phyloP scores from a whole-genome alignment of 1,140 invertebrate species.

The Aphis gossypii region DNA sequence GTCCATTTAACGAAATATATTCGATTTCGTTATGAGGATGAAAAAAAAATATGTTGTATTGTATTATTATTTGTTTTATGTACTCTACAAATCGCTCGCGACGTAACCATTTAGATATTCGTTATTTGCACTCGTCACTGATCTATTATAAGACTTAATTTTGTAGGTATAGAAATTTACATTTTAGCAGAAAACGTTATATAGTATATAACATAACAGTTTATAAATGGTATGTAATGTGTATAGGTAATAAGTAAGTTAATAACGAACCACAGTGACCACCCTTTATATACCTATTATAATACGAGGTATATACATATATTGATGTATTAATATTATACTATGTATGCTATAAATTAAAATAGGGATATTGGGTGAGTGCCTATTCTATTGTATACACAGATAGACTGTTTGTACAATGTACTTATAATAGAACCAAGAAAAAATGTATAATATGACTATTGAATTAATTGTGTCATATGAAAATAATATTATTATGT shows the following conservation, averaged over 20 bases:
- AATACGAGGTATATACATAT: too few species aligned
- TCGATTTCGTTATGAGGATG: background rate
- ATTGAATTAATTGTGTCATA: background rate
- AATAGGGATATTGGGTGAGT: too few species aligned
- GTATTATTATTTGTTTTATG: background rate
- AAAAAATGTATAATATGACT: background rate
- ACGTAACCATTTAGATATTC: background rate
- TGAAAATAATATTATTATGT: background rate
- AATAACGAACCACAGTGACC: background rate
- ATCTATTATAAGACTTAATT: background rate
- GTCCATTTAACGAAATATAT: background rate
- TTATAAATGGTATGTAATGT: background rate
- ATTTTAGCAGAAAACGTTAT: background rate
- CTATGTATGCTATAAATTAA: too few species aligned
- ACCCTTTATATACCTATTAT: background rate
- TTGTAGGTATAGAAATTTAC: background rate
- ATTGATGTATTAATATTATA: too few species aligned
- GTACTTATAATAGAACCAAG: background rate
- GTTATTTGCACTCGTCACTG: background rate
- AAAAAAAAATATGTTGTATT: background rate
- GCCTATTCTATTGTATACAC: too few species aligned
- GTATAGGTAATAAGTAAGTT: background rate
- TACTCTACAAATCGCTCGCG: background rate
- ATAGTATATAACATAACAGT: background rate
- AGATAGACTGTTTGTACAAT: too few species aligned